Conservation (phyloP, 2,888 invertebrate species). For the Agrochola macilenta region DNA sequence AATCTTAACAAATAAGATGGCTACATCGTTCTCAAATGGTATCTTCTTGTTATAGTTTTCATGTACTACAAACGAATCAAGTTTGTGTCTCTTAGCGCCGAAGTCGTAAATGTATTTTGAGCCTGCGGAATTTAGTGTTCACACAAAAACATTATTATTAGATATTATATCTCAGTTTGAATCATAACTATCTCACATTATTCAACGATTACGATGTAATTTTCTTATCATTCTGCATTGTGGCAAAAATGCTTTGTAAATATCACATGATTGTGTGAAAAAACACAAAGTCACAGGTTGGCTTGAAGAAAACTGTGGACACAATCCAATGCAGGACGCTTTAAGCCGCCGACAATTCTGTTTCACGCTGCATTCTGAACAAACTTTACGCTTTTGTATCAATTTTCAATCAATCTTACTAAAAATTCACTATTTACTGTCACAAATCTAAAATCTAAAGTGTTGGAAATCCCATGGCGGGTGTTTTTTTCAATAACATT, state of each 20-base stretch:
- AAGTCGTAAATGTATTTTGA: constrained; percentile 75
- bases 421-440: neutral
- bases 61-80: constrained; percentile 72
- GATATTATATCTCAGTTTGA: constrained; percentile 1
- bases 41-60: constrained; percentile 74
- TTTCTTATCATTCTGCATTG: constrained; percentile 15
- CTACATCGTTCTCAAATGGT: constrained; percentile 80
- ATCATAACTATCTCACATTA: neutral
- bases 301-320: constrained; percentile 10
- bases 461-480: neutral
- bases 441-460: neutral
- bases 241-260: constrained; percentile 6
- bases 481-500: neutral
- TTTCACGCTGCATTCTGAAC: neutral
- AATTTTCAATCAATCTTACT: neutral
- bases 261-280: constrained; percentile 5
- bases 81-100: constrained; percentile 67
- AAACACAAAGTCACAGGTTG: constrained; percentile 6
- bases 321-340: constrained; percentile 14
- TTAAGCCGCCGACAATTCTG: constrained; percentile 13
- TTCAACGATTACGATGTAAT: neutral
- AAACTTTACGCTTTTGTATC: neutral
- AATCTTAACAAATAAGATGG: constrained; percentile 74
- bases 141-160: constrained; percentile 3
- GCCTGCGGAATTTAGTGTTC: constrained; percentile 68